These are phyloP conservation scores for Machimus rusticus DNA, from an alignment of 2,888 invertebrate genomes.

Conservation along the genomic window DNA sequence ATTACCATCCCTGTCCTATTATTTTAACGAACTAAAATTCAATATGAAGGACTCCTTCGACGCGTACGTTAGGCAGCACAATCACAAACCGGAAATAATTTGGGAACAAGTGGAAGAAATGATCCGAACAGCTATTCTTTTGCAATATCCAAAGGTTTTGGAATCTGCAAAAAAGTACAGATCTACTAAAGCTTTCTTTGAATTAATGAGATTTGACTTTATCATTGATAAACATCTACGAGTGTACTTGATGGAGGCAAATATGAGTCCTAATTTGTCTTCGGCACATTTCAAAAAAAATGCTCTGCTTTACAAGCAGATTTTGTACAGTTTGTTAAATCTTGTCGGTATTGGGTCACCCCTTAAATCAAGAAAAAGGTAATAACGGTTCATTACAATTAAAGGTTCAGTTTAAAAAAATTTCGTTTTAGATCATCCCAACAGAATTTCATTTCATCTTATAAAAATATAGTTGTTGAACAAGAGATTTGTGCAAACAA, in stretches of 20 bases:
- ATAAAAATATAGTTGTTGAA: constrained; percentile 81
- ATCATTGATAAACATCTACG: constrained; percentile 86
- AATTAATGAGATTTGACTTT: constrained; percentile 94
- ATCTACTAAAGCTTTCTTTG: constrained; percentile 81
- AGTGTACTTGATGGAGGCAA: constrained; percentile 92
- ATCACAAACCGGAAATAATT: constrained; percentile 74
- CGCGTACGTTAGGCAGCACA: constrained; percentile 72
- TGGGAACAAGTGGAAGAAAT: constrained; percentile 85
- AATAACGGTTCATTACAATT: neutral
- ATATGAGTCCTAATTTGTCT: constrained; percentile 97
- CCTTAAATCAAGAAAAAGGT: constrained; percentile 51
- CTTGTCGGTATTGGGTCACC: constrained; percentile 77
- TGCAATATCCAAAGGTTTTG: constrained; percentile 76
- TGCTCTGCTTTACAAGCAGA: constrained; percentile 88
- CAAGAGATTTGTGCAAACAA: constrained; percentile 71
- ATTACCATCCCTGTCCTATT: constrained; percentile 77
- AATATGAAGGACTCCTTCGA: constrained; percentile 90
- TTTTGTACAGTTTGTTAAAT: constrained; percentile 82
- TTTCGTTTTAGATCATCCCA: neutral
- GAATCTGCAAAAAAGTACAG: constrained; percentile 65
- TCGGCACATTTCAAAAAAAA: constrained; percentile 93
- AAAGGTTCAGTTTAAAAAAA: neutral
- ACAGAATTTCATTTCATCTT: constrained; percentile 69
- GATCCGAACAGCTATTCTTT: constrained; percentile 72
- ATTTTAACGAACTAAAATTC: constrained; percentile 75